Percentiles rank a stretch among this genome's conserved stretches.
phyloP scores from a whole-genome alignment of 2,113 vertebrate genomes.

The Otis tarda region DNA sequence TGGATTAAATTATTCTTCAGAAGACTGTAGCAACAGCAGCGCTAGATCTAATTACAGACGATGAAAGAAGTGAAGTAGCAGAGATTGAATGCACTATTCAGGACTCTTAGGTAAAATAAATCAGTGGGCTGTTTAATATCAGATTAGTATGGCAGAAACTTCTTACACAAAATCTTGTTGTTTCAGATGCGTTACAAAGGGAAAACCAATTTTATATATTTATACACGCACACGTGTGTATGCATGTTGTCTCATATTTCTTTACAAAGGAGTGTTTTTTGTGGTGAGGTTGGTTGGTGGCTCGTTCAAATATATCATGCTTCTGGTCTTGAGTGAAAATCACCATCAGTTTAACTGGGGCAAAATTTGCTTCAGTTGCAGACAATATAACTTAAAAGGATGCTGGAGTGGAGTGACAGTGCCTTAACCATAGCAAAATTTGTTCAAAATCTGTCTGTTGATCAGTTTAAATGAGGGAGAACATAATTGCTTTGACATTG shows the following conservation, averaged over 20 bases:
- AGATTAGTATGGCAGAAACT: neutral
- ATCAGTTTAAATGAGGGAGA: neutral
- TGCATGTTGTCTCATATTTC: neutral
- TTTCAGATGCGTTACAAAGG: neutral
- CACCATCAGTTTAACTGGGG: neutral
- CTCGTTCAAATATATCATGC: neutral
- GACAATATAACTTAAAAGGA: neutral
- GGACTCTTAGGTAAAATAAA: neutral
- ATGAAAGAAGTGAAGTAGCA: neutral
- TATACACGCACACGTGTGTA: rapidly evolving
- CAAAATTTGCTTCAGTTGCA: neutral
- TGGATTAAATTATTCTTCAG: conserved; percentile 16
- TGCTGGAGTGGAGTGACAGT: neutral
- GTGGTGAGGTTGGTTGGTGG: neutral
- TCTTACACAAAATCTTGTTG: neutral
- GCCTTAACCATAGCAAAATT: neutral
- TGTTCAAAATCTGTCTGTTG: neutral
- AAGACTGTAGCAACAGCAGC: neutral
- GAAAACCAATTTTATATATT: neutral
- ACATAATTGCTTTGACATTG: neutral
- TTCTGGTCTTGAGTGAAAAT: neutral
- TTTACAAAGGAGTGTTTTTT: neutral
- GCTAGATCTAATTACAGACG: neutral
- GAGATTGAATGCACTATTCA: neutral
- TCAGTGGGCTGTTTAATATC: neutral